Conservation (phyloP, 2,113 vertebrate species). For the Pseudopodoces humilis region DNA sequence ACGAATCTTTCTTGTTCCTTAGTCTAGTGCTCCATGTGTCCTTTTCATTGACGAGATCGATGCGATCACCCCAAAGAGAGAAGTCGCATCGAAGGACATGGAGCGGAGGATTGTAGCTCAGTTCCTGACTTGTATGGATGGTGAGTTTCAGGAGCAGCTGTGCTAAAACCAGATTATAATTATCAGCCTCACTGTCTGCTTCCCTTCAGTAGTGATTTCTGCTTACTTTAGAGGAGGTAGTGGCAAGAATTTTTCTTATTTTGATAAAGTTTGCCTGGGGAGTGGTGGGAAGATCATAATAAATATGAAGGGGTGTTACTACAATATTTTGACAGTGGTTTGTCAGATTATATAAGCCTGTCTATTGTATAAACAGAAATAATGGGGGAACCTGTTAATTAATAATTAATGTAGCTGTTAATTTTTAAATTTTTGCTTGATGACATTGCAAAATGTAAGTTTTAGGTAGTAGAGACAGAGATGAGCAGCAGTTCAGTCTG, state of each 20-base stretch:
- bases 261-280: background rate
- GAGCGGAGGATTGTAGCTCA: slow-evolving; percentile 96
- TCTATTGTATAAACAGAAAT: background rate
- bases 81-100: slow-evolving; percentile 98
- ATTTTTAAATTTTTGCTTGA: background rate
- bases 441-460: background rate
- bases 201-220: background rate
- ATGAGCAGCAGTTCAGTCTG: background rate
- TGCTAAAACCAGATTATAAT: background rate
- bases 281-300: background rate
- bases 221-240: background rate
- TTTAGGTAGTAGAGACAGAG: background rate
- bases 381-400: background rate
- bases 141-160: slow-evolving; percentile 69
- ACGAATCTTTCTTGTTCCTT: background rate
- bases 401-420: background rate
- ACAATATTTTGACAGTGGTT: background rate
- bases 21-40: slow-evolving; percentile 88
- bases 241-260: background rate
- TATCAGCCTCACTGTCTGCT: background rate
- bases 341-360: background rate
- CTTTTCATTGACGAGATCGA: slow-evolving; percentile 99
- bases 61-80: slow-evolving; percentile 94
- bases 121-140: slow-evolving; percentile 96
- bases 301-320: background rate